Percentiles rank a stretch among this genome's conserved stretches.
These are phyloP conservation scores for Gila orcuttii DNA, from an alignment of 2,113 vertebrate genomes.

Conservation along the genomic window DNA sequence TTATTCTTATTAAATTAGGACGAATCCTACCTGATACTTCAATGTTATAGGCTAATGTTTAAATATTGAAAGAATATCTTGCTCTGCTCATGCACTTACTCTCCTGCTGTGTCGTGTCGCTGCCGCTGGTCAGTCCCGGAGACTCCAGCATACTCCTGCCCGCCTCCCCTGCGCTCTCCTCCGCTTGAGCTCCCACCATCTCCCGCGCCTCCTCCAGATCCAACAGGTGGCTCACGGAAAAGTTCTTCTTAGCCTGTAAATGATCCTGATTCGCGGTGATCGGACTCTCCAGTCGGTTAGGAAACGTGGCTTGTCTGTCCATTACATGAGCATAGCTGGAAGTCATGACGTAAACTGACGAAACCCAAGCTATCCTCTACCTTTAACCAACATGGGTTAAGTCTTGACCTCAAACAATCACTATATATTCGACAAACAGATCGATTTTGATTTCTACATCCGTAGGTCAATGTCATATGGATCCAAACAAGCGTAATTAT, in stretches of 20 bases:
- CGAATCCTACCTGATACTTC: not conserved
- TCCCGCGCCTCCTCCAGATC: slow-evolving; percentile 88
- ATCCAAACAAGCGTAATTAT: slow-evolving; percentile 6
- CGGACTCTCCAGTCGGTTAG: slow-evolving; percentile 81
- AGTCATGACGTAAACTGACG: slow-evolving; percentile 76
- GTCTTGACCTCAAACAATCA: slow-evolving; percentile 1
- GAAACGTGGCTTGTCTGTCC: slow-evolving; percentile 80
- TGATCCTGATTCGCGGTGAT: slow-evolving; percentile 80
- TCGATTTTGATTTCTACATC: slow-evolving; percentile 13
- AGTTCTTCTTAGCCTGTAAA: slow-evolving; percentile 89
- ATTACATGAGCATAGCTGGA: slow-evolving; percentile 86
- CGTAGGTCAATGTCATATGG: not conserved
- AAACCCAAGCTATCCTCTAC: slow-evolving; percentile 13
- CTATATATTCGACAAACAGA: slow-evolving; percentile 7
- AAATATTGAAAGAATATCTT: not conserved
- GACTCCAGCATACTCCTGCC: slow-evolving; percentile 85
- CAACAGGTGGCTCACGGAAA: slow-evolving; percentile 89
- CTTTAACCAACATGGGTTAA: slow-evolving; percentile 29
- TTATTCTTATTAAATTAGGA: not conserved
- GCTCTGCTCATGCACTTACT: slow-evolving; percentile 76
- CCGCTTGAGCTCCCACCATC: slow-evolving; percentile 83
- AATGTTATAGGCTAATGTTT: not conserved
- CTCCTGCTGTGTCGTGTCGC: slow-evolving; percentile 88
- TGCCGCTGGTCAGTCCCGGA: slow-evolving; percentile 86
- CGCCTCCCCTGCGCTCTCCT: slow-evolving; percentile 81